A percentile compares a stretch with the other conserved stretches of the same genome.
Conservation (phyloP, 2,113 vertebrate species). For the Gadus chalcogrammus region DNA sequence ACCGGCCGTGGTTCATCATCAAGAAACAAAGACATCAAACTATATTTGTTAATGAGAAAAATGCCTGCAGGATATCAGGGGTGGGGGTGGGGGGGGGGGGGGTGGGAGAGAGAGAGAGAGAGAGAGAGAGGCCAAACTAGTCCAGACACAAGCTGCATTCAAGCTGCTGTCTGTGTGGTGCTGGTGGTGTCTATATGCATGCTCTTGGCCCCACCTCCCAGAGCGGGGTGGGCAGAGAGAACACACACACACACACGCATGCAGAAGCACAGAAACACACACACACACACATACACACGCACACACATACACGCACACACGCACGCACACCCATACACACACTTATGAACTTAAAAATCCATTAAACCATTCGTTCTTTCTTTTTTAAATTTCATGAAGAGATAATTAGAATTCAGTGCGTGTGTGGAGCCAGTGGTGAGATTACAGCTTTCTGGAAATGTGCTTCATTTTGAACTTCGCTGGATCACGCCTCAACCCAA, state of each 20-base stretch:
- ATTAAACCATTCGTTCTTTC: conserved; percentile 55
- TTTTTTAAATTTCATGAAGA: conserved; percentile 61
- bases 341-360: conserved; percentile 55
- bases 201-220: background rate
- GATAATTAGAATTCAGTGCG: conserved; percentile 72
- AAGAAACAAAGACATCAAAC: conserved; percentile 81
- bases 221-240: background rate
- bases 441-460: conserved; percentile 62
- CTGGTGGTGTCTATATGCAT: conserved; percentile 20
- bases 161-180: conserved; percentile 50
- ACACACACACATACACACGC: background rate
- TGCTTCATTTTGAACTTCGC: conserved; percentile 60
- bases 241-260: background rate
- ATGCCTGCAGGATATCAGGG: conserved; percentile 79
- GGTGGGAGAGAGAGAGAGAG: background rate
- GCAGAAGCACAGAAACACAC: conserved; percentile 20
- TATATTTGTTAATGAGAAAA: conserved; percentile 83
- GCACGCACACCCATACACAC: conserved; percentile 22
- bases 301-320: conserved; percentile 1
- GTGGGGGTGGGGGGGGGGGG: conserved; percentile 35
- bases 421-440: conserved; percentile 52
- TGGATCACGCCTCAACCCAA: conserved; percentile 64
- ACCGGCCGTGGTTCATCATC: conserved; percentile 78
- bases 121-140: conserved; percentile 55
- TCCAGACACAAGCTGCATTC: conserved; percentile 63